These are phyloP conservation scores for Sarcophaga caerulescens DNA, from an alignment of 2,888 invertebrate genomes.

Conservation along the genomic window DNA sequence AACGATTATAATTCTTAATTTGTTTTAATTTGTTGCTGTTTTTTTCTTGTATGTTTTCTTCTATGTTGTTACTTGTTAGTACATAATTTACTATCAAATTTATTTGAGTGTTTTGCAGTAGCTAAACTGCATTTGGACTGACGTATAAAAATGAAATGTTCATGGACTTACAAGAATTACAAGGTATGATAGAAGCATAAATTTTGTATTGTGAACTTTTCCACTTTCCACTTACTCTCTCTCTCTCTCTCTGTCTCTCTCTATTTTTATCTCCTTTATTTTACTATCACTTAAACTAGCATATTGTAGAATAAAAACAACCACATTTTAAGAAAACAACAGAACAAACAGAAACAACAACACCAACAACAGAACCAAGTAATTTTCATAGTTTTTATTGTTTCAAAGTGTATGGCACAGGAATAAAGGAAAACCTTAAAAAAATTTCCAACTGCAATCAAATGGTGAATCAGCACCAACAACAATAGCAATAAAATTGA, in stretches of 20 bases:
- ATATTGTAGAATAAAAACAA: neutral
- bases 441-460: conserved; percentile 40
- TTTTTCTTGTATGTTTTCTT: neutral
- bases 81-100: neutral
- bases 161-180: conserved; percentile 43
- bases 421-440: neutral
- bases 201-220: conserved; percentile 39
- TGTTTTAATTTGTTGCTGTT: neutral
- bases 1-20: too few relatives aligned
- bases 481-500: conserved; percentile 7
- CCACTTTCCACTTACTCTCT: too few relatives aligned
- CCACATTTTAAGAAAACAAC: conserved; percentile 10
- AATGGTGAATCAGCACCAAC: conserved; percentile 37
- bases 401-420: conserved; percentile 20
- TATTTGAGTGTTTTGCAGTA: neutral
- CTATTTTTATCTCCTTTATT: neutral
- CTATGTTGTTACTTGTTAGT: neutral
- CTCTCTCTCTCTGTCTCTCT: neutral
- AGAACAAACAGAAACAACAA: neutral
- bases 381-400: conserved; percentile 22
- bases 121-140: neutral
- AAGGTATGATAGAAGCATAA: conserved; percentile 29
- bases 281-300: neutral
- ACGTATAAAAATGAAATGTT: conserved; percentile 20
- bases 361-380: conserved; percentile 7